These are phyloP conservation scores for Mesitornis unicolor DNA, from an alignment of 2,113 vertebrate species.

Conservation along the genomic window DNA sequence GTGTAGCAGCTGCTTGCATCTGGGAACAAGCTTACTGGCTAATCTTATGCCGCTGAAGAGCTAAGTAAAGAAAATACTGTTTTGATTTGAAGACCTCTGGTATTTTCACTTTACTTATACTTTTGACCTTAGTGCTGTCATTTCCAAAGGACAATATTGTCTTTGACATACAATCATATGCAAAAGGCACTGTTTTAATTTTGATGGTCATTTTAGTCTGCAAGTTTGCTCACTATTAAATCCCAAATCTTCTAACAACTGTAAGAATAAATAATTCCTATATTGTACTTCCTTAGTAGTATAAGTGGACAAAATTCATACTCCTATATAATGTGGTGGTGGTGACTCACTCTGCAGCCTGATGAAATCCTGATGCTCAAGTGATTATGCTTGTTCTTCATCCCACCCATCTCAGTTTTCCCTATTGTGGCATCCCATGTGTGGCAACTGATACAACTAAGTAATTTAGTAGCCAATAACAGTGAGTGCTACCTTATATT, in stretches of 20 bases:
- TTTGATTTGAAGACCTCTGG: background rate
- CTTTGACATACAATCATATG: background rate
- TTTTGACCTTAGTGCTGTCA: background rate
- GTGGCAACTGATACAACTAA: background rate
- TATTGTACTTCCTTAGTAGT: background rate
- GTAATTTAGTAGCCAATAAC: background rate
- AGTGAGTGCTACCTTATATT: background rate
- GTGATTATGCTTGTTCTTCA: background rate
- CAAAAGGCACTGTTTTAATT: background rate
- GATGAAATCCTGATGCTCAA: background rate
- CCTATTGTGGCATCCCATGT: background rate
- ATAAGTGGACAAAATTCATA: background rate
- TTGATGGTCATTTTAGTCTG: background rate
- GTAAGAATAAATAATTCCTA: background rate
- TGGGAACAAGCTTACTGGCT: constrained; percentile 24
- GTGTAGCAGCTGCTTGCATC: constrained; percentile 24
- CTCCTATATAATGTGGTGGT: background rate
- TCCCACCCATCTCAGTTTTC: background rate
- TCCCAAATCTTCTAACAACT: background rate
- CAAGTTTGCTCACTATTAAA: background rate
- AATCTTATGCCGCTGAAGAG: background rate
- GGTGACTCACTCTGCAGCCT: background rate
- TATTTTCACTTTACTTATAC: background rate
- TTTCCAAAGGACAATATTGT: background rate
- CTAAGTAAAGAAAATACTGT: background rate